Evolutionary conservation across 2,113 vertebrate species (phyloP).

Genomic region (Cromileptes altivelis): DNA sequence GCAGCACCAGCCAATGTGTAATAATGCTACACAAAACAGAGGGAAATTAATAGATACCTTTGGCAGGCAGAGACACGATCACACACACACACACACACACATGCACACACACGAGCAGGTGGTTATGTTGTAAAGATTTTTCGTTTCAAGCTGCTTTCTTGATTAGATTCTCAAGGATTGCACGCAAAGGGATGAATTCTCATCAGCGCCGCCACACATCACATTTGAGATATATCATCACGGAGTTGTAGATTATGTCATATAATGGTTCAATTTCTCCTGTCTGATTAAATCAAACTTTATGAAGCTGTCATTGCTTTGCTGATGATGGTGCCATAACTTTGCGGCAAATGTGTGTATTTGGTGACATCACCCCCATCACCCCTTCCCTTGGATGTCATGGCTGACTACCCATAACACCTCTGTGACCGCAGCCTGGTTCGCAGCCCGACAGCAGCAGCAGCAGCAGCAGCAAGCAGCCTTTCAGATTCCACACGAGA

Average conservation of each 20-base stretch:
- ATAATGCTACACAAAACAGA: slow-evolving; percentile 63
- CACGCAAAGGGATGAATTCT: slow-evolving; percentile 71
- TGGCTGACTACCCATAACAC: slow-evolving; percentile 42
- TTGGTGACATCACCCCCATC: slow-evolving; percentile 72
- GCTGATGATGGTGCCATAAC: slow-evolving; percentile 77
- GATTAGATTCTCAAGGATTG: slow-evolving; percentile 72
- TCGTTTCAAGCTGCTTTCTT: slow-evolving; percentile 46
- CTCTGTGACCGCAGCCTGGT: slow-evolving; percentile 30
- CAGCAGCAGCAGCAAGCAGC: slow-evolving; percentile 36
- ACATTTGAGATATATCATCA: slow-evolving; percentile 76
- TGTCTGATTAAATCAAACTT: slow-evolving; percentile 84
- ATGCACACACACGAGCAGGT: slow-evolving; percentile 12
- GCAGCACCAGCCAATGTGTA: slow-evolving; percentile 53
- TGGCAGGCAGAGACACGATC: slow-evolving; percentile 31
- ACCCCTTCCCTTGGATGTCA: slow-evolving; percentile 16
- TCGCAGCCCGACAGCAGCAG: slow-evolving; percentile 11
- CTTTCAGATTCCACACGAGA: slow-evolving; percentile 48
- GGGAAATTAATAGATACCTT: slow-evolving; percentile 61
- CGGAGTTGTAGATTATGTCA: slow-evolving; percentile 78
- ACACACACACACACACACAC: slow-evolving; percentile 19
- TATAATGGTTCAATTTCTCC: slow-evolving; percentile 81
- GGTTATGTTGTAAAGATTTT: slow-evolving; percentile 45
- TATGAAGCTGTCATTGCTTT: slow-evolving; percentile 82
- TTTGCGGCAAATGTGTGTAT: slow-evolving; percentile 69
- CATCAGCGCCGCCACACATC: slow-evolving; percentile 72